Percentiles rank a stretch among this genome's conserved stretches.
phyloP scores from a whole-genome alignment of 2,888 invertebrate species.

The Cephus spinipes region DNA sequence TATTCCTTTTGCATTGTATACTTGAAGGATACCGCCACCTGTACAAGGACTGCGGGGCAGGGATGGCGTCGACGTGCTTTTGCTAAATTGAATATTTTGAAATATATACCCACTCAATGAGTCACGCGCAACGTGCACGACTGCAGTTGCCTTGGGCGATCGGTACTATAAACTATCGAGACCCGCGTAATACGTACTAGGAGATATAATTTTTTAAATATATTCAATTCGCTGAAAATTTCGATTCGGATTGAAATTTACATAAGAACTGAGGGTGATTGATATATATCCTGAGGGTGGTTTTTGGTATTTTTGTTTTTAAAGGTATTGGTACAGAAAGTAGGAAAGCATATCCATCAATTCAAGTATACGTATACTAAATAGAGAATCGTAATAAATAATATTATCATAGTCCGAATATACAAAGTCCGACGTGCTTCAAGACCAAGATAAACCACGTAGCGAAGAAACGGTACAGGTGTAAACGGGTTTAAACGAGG shows the following conservation, averaged over 20 bases:
- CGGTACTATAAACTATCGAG: not conserved
- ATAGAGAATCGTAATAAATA: conserved; percentile 16
- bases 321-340: not conserved
- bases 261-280: not conserved
- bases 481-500: conserved; percentile 59
- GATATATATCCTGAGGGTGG: too few species aligned
- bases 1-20: not conserved
- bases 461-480: conserved; percentile 46
- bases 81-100: not conserved
- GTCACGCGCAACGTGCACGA: not conserved
- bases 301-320: not conserved
- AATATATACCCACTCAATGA: not conserved
- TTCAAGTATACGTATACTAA: not conserved
- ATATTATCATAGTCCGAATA: conserved; percentile 47
- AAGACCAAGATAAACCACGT: conserved; percentile 39
- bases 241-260: too few species aligned
- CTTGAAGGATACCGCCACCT: not conserved
- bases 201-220: too few species aligned
- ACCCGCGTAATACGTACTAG: too few species aligned
- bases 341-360: too few species aligned
- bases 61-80: not conserved
- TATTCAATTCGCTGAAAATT: too few species aligned
- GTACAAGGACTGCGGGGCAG: not conserved
- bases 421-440: not conserved
- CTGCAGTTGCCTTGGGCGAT: not conserved